These are phyloP conservation scores for Ophiothrix spiculata DNA, from an alignment of 35 echinoderm and acorn worm genomes.

Conservation along the genomic window DNA sequence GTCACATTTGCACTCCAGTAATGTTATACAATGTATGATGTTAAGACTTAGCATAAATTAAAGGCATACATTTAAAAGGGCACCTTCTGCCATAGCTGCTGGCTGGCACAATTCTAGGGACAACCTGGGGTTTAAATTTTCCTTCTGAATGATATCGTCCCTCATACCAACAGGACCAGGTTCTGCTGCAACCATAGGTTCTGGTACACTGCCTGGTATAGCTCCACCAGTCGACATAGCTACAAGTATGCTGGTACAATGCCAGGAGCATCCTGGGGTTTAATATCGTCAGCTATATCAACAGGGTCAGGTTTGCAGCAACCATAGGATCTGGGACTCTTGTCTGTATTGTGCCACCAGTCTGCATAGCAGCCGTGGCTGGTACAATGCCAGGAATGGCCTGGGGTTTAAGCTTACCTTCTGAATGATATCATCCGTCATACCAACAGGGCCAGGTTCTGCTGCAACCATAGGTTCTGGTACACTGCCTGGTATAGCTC, in stretches of 20 bases:
- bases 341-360: too few species aligned
- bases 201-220: slow-evolving; percentile 45
- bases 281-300: too few species aligned
- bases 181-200: slow-evolving; percentile 97
- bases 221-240: slow-evolving; percentile 70
- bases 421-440: slow-evolving; percentile 98
- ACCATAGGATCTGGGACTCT: too few species aligned
- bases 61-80: too few species aligned
- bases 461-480: slow-evolving; percentile 95
- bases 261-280: slow-evolving; percentile 94
- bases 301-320: too few species aligned
- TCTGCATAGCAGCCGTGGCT: neutral
- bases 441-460: slow-evolving; percentile 81
- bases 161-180: slow-evolving; percentile 88
- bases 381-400: too few species aligned
- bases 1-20: too few species aligned
- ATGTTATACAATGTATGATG: too few species aligned
- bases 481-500: slow-evolving; percentile 36
- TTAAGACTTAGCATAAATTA: too few species aligned
- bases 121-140: too few species aligned
- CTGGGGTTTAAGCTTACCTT: slow-evolving; percentile 87
- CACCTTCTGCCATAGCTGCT: too few species aligned
- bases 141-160: slow-evolving; percentile 97
- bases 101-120: too few species aligned
- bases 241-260: slow-evolving; percentile 72